Conservation (phyloP, 1,140 invertebrate genomes). For the Mactra quadrangularis region DNA sequence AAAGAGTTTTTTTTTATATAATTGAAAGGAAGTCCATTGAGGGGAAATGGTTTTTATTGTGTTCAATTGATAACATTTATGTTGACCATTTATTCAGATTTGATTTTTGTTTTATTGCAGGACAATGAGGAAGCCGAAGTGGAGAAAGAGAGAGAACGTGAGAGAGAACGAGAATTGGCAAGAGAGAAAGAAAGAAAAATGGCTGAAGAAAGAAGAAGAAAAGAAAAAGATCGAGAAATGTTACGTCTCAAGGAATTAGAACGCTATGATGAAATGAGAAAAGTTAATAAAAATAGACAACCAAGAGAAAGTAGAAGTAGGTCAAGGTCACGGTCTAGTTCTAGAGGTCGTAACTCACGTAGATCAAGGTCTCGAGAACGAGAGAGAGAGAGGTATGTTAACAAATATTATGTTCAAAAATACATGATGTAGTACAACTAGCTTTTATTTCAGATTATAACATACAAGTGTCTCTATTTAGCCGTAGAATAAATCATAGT, state of each 20-base stretch:
- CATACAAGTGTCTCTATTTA: too few relatives aligned
- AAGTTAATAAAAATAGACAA: conserved; percentile 55
- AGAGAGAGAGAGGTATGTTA: conserved; percentile 84
- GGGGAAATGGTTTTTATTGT: conserved; percentile 20
- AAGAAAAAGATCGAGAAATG: conserved; percentile 74
- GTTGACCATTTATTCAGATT: not conserved
- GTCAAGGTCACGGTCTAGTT: conserved; percentile 74
- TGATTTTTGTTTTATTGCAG: conserved; percentile 70
- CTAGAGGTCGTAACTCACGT: conserved; percentile 80
- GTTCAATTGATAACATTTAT: too few relatives aligned
- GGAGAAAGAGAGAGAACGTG: conserved; percentile 80
- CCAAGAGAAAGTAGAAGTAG: conserved; percentile 65
- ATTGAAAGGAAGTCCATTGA: conserved; percentile 25
- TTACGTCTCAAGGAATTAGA: conserved; percentile 74
- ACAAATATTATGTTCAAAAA: not conserved
- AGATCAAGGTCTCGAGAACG: conserved; percentile 87
- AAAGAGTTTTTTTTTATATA: too few relatives aligned
- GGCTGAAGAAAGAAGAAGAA: conserved; percentile 33
- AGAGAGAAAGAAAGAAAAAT: conserved; percentile 73
- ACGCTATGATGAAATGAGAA: conserved; percentile 65
- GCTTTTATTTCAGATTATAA: too few relatives aligned
- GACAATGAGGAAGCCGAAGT: conserved; percentile 84
- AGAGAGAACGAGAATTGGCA: conserved; percentile 71
- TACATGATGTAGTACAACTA: too few relatives aligned
- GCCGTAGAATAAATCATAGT: not conserved